A percentile compares a stretch with the other conserved stretches of the same genome.
phyloP scores from a whole-genome alignment of 2,888 invertebrate species.

The Poecilobothrus nobilitatus region DNA sequence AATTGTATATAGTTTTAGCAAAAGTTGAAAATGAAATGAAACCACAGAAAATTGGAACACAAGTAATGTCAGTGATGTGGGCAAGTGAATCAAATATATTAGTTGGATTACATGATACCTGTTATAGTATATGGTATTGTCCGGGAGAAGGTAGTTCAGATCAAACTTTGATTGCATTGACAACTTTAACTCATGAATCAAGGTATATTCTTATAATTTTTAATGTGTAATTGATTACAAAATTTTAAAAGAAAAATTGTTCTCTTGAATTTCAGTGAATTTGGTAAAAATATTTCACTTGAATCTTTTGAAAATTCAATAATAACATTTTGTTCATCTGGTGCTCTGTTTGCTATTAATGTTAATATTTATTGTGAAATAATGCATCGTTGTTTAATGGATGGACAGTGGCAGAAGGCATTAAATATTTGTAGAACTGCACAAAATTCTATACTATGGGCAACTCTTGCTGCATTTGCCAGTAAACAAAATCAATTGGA shows the following conservation, averaged over 20 bases:
- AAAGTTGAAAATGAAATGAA: conserved; percentile 21
- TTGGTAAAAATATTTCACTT: conserved; percentile 77
- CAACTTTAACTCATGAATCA: conserved; percentile 49
- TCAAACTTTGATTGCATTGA: conserved; percentile 57
- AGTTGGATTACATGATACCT: conserved; percentile 68
- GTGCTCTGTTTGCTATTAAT: conserved; percentile 58
- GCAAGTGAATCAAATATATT: conserved; percentile 73
- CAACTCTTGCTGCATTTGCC: conserved; percentile 85
- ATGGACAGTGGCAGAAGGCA: conserved; percentile 76
- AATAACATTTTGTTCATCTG: conserved; percentile 77
- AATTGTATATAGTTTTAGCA: conserved; percentile 68
- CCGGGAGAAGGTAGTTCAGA: conserved; percentile 65
- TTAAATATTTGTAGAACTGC: conserved; percentile 59
- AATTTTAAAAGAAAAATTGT: too few relatives aligned
- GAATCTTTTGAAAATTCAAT: conserved; percentile 75
- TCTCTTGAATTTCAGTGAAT: conserved; percentile 52
- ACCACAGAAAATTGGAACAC: conserved; percentile 42
- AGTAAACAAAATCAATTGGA: conserved; percentile 76
- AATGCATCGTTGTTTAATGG: conserved; percentile 62
- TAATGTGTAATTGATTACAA: conserved; percentile 34
- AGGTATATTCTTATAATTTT: conserved; percentile 34
- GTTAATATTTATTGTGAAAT: conserved; percentile 42
- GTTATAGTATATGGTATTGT: conserved; percentile 74
- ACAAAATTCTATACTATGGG: conserved; percentile 71
- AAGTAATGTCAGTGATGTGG: conserved; percentile 47